phyloP scores from a whole-genome alignment of 2,888 invertebrate species.

The Drosophila pseudotalamancana region DNA sequence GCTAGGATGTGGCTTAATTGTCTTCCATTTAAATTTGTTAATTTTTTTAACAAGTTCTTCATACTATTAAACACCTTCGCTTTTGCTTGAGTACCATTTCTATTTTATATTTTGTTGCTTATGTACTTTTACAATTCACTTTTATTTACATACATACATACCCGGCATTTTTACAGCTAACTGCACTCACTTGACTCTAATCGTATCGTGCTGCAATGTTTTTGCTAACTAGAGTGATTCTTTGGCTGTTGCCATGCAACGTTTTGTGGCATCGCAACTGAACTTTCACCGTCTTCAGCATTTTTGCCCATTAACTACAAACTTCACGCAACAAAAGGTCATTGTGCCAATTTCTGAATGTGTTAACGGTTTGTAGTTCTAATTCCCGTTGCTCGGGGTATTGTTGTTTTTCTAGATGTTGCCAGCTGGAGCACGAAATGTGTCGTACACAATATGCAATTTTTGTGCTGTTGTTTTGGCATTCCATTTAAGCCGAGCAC shows the following conservation, averaged over 20 bases:
- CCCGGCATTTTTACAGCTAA: not conserved
- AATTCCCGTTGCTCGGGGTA: slow-evolving; percentile 21
- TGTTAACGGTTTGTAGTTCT: slow-evolving; percentile 39
- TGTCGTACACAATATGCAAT: slow-evolving; percentile 68
- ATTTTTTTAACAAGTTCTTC: too few relatives aligned
- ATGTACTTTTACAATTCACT: not conserved
- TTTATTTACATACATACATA: not conserved
- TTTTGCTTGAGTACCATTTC: too few relatives aligned
- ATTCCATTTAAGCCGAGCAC: slow-evolving; percentile 28
- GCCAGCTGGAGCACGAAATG: slow-evolving; percentile 49
- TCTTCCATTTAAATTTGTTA: too few relatives aligned
- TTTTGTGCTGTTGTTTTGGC: slow-evolving; percentile 28
- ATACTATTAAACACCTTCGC: too few relatives aligned
- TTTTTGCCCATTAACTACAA: slow-evolving; percentile 43
- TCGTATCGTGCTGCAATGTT: not conserved
- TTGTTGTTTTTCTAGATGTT: slow-evolving; percentile 12
- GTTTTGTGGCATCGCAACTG: slow-evolving; percentile 8
- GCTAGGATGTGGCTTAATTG: too few relatives aligned
- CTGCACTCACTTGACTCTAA: not conserved
- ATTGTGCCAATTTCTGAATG: slow-evolving; percentile 69
- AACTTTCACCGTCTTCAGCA: slow-evolving; percentile 39
- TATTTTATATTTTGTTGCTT: too few relatives aligned
- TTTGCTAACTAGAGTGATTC: not conserved
- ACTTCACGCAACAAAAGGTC: slow-evolving; percentile 59
- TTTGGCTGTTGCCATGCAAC: not conserved